phyloP scores from a whole-genome alignment of 2,888 invertebrate species.

The Cheilosia impressa region DNA sequence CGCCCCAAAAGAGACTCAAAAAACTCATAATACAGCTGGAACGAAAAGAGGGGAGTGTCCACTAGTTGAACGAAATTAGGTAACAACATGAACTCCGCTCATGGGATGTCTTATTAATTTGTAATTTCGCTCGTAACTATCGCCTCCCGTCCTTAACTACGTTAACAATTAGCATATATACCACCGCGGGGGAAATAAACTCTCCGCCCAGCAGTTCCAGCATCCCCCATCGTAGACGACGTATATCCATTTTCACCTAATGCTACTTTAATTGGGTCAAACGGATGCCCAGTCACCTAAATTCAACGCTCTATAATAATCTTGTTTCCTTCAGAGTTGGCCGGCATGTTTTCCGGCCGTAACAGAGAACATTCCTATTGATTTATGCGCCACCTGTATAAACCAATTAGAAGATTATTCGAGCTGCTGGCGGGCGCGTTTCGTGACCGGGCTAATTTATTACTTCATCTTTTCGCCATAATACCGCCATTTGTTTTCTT shows the following conservation, averaged over 20 bases:
- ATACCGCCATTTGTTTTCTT: conserved; percentile 55
- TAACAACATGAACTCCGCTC: too few relatives aligned
- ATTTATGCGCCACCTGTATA: conserved; percentile 72
- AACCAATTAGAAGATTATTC: conserved; percentile 71
- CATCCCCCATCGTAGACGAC: too few relatives aligned
- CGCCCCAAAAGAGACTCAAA: too few relatives aligned
- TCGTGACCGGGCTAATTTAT: conserved; percentile 74
- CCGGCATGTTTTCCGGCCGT: not conserved
- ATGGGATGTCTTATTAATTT: too few relatives aligned
- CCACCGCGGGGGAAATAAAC: too few relatives aligned
- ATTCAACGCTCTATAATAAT: conserved; percentile 38
- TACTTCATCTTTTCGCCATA: conserved; percentile 71
- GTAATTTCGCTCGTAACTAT: too few relatives aligned
- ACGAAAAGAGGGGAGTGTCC: too few relatives aligned
- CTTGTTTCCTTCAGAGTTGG: conserved; percentile 11
- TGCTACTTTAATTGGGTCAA: conserved; percentile 66
- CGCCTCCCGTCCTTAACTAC: too few relatives aligned
- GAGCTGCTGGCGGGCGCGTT: conserved; percentile 19
- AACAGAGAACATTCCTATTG: conserved; percentile 38
- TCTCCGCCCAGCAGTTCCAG: too few relatives aligned
- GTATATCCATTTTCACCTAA: conserved; percentile 11
- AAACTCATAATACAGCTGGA: too few relatives aligned
- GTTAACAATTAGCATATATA: too few relatives aligned
- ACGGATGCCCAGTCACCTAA: conserved; percentile 53
- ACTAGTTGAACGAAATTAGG: too few relatives aligned